These are phyloP conservation scores for Xyliphius kryptos DNA, from an alignment of 2,113 vertebrate genomes.

Conservation along the genomic window DNA sequence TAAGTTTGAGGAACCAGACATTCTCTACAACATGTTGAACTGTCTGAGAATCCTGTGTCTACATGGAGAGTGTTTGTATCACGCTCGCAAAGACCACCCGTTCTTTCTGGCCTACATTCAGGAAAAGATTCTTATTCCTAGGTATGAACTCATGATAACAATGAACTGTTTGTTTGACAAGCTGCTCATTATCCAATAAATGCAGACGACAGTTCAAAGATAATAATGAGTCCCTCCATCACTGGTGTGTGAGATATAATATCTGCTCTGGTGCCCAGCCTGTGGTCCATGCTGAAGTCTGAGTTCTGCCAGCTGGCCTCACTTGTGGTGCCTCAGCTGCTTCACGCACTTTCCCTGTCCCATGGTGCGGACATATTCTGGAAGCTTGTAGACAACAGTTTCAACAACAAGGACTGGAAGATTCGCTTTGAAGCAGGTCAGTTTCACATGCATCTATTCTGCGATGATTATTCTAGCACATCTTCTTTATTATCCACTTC, in stretches of 20 bases:
- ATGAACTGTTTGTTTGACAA: too few relatives aligned
- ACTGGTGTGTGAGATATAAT: conserved; percentile 19
- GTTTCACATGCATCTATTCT: conserved; percentile 17
- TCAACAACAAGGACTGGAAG: conserved; percentile 98
- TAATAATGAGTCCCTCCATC: too few relatives aligned
- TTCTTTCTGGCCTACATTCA: conserved; percentile 91
- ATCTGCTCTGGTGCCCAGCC: conserved; percentile 57
- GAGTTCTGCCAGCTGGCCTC: conserved; percentile 96
- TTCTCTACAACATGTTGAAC: conserved; percentile 97
- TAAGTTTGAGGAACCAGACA: conserved; percentile 96
- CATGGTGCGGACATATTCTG: conserved; percentile 96
- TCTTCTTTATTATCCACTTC: too few relatives aligned
- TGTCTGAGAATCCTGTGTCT: conserved; percentile 94
- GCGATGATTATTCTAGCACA: too few relatives aligned
- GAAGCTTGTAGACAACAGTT: conserved; percentile 91
- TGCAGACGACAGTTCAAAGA: too few relatives aligned
- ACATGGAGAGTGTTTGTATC: conserved; percentile 90
- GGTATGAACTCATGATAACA: conserved; percentile 71
- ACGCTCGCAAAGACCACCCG: conserved; percentile 85
- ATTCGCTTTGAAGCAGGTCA: conserved; percentile 96
- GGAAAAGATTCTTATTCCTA: conserved; percentile 93
- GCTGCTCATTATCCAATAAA: too few relatives aligned
- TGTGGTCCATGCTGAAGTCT: conserved; percentile 93
- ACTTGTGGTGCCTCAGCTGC: conserved; percentile 87
- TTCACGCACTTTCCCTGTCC: conserved; percentile 88